These are phyloP conservation scores for Vireo altiloquus DNA, from an alignment of 2,113 vertebrate genomes.

Conservation along the genomic window DNA sequence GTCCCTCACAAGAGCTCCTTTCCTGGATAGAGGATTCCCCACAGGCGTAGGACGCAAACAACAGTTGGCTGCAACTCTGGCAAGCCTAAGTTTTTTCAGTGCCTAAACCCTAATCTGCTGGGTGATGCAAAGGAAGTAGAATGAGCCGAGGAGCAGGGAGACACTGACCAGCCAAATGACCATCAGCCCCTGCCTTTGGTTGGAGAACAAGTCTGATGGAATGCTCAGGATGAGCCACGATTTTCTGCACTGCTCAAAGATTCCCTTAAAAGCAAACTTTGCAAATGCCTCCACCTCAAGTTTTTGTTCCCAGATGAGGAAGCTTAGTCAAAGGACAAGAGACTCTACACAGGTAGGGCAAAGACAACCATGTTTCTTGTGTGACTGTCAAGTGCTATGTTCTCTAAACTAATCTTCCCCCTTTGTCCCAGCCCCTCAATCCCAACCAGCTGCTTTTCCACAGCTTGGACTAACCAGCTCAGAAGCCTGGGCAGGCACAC, in stretches of 20 bases:
- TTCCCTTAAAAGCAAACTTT: not conserved
- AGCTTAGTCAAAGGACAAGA: not conserved
- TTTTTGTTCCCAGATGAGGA: not conserved
- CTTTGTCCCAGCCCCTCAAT: not conserved
- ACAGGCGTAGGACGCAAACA: not conserved
- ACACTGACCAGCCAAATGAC: not conserved
- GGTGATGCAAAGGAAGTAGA: not conserved
- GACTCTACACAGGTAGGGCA: not conserved
- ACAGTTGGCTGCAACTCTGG: not conserved
- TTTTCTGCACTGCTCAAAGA: not conserved
- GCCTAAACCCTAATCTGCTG: not conserved
- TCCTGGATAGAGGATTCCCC: not conserved
- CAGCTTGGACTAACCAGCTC: not conserved
- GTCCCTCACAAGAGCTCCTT: not conserved
- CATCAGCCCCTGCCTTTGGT: not conserved
- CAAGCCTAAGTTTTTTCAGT: not conserved
- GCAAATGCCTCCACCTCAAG: not conserved
- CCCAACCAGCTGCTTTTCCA: not conserved
- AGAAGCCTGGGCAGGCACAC: not conserved
- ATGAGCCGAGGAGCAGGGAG: rapidly evolving
- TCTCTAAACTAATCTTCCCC: not conserved
- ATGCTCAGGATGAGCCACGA: not conserved
- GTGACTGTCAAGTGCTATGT: not conserved
- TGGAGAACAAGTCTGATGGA: not conserved
- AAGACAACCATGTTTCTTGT: not conserved